phyloP scores from a whole-genome alignment of 2,888 invertebrate genomes.

The Pollenia angustigena region DNA sequence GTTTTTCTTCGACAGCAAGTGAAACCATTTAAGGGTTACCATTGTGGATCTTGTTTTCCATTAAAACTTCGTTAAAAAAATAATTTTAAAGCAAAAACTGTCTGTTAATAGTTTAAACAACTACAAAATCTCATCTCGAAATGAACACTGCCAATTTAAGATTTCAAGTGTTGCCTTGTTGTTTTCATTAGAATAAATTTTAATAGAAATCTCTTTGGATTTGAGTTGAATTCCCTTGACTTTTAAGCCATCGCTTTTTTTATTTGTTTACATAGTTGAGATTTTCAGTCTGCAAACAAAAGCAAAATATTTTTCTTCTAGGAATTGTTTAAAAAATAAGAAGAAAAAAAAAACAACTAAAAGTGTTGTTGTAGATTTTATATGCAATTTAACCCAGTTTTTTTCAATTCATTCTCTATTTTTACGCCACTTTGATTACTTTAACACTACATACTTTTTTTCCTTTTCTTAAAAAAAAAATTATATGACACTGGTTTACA shows the following conservation, averaged over 20 bases:
- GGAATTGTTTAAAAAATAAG: constrained; percentile 6
- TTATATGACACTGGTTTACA: no score
- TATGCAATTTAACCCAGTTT: constrained; percentile 51
- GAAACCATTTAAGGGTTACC: no score
- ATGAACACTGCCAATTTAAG: neutral
- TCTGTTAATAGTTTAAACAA: constrained; percentile 1
- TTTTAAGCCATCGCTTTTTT: neutral
- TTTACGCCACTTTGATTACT: constrained; percentile 38
- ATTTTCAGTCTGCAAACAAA: constrained; percentile 2
- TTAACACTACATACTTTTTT: constrained; percentile 11
- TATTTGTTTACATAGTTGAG: neutral
- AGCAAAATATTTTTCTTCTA: neutral
- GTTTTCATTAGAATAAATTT: constrained; percentile 55
- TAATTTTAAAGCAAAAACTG: neutral
- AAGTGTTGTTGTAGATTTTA: constrained; percentile 36
- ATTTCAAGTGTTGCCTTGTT: constrained; percentile 43
- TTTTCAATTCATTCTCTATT: constrained; percentile 1
- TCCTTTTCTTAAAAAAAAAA: neutral
- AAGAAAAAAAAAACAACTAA: neutral
- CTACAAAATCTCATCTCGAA: neutral
- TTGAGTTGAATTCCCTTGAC: constrained; percentile 45
- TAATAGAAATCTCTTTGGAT: constrained; percentile 45
- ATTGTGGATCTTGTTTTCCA: no score
- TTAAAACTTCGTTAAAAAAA: no score
- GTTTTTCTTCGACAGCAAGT: neutral